Evolutionary conservation across 1,140 invertebrate species (phyloP).

Genomic region (Caenorhabditis latens): DNA sequence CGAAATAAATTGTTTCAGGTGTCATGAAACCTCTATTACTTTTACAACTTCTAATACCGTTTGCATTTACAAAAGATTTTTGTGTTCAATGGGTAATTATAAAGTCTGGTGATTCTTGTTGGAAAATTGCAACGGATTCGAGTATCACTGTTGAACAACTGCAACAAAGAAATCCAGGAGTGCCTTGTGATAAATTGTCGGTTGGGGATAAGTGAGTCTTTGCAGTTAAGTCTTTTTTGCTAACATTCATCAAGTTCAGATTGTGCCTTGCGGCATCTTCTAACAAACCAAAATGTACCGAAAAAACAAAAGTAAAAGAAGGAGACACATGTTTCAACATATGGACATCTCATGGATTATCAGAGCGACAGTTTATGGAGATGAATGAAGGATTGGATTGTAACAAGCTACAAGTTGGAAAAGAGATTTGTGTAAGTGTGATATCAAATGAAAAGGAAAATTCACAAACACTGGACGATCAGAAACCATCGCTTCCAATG

Average conservation of each 20-base stretch:
- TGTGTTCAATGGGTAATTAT: background rate
- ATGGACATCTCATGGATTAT: background rate
- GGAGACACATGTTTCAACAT: constrained; percentile 31
- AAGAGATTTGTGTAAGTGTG: constrained; percentile 2
- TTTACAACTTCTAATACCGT: background rate
- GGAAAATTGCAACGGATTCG: background rate
- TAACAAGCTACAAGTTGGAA: background rate
- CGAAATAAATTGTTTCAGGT: background rate
- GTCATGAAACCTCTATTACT: background rate
- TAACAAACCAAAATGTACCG: constrained; percentile 4
- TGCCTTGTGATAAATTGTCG: background rate
- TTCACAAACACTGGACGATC: background rate
- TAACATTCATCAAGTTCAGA: background rate
- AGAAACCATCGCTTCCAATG: constrained; percentile 12
- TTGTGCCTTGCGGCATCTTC: background rate
- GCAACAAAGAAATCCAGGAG: background rate
- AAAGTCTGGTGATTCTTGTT: constrained; percentile 26
- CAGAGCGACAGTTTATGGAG: constrained; percentile 6
- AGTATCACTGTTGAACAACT: background rate
- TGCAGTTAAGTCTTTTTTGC: background rate
- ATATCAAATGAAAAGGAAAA: background rate
- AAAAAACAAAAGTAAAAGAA: background rate
- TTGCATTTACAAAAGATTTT: background rate
- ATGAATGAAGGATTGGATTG: constrained; percentile 45
- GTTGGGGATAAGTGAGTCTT: constrained; percentile 6